Conservation (phyloP, 2,113 vertebrate species). For the Motacilla tschutschensis region DNA sequence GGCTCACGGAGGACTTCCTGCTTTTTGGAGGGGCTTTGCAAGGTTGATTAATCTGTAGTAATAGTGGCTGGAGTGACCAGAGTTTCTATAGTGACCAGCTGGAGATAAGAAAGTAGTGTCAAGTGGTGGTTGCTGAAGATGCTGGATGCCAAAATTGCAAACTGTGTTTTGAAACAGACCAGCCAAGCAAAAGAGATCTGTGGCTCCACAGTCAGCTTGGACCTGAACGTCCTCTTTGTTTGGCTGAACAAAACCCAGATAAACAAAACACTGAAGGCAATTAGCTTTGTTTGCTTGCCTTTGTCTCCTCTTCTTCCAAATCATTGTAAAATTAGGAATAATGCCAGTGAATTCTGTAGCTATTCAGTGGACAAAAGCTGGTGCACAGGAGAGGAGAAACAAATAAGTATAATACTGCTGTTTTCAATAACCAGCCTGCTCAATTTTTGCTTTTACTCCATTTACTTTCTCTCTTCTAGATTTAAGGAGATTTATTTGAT, state of each 20-base stretch:
- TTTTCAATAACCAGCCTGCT: neutral
- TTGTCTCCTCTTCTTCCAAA: conserved; percentile 44
- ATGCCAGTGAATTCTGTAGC: conserved; percentile 28
- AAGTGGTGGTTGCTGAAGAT: neutral
- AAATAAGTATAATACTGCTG: conserved; percentile 5
- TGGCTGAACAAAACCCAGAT: conserved; percentile 41
- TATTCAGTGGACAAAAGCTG: conserved; percentile 30
- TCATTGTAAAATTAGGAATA: conserved; percentile 57
- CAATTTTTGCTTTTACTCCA: neutral
- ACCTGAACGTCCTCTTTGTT: conserved; percentile 53
- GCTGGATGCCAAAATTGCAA: conserved; percentile 9
- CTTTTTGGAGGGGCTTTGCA: conserved; percentile 20
- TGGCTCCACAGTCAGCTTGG: conserved; percentile 36
- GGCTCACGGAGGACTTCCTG: conserved; percentile 26
- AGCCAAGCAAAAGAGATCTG: conserved; percentile 24
- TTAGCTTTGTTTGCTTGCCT: conserved; percentile 51
- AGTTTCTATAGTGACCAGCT: conserved; percentile 40
- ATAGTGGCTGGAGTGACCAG: conserved; percentile 28
- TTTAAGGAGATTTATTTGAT: neutral
- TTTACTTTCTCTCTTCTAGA: neutral
- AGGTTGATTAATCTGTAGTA: conserved; percentile 25
- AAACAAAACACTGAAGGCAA: conserved; percentile 52
- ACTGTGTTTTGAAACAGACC: neutral
- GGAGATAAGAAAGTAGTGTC: conserved; percentile 24
- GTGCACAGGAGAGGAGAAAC: conserved; percentile 23